phyloP scores from a whole-genome alignment of 2,888 invertebrate genomes.

The Saturnia pavonia region DNA sequence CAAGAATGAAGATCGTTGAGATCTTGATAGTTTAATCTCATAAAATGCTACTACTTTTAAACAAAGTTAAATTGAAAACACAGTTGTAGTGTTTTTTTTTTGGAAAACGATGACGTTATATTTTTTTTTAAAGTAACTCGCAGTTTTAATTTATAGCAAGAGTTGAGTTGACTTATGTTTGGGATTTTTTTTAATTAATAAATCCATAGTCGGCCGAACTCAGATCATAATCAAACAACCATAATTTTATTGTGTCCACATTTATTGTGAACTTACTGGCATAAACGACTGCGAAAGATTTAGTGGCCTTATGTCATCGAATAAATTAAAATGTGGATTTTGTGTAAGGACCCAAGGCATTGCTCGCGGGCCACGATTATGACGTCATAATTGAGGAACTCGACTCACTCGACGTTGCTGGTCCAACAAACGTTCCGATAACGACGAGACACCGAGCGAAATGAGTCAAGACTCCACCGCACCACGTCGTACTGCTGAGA shows the following conservation, averaged over 20 bases:
- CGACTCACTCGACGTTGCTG: conserved; percentile 23
- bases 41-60: conserved; percentile 15
- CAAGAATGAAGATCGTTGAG: conserved; percentile 35
- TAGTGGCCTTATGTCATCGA: conserved; percentile 58
- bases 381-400: conserved; percentile 75
- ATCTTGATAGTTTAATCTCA: conserved; percentile 59
- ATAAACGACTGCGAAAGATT: conserved; percentile 57
- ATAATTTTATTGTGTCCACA: conserved; percentile 31
- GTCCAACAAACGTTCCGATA: conserved; percentile 30
- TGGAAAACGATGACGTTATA: too few species aligned
- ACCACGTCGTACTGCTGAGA: conserved; percentile 30
- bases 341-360: conserved; percentile 52
- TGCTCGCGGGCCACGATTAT: conserved; percentile 44
- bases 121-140: background rate
- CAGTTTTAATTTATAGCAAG: background rate
- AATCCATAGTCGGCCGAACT: conserved; percentile 20
- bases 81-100: background rate
- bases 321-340: conserved; percentile 59
- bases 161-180: background rate
- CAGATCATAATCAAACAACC: conserved; percentile 35
- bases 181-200: conserved; percentile 17
- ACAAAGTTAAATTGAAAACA: background rate
- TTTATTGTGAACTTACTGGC: conserved; percentile 41
- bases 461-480: conserved; percentile 58
- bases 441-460: conserved; percentile 45